phyloP scores from a whole-genome alignment of 2,888 invertebrate species.

The Eupithecia exiguata region DNA sequence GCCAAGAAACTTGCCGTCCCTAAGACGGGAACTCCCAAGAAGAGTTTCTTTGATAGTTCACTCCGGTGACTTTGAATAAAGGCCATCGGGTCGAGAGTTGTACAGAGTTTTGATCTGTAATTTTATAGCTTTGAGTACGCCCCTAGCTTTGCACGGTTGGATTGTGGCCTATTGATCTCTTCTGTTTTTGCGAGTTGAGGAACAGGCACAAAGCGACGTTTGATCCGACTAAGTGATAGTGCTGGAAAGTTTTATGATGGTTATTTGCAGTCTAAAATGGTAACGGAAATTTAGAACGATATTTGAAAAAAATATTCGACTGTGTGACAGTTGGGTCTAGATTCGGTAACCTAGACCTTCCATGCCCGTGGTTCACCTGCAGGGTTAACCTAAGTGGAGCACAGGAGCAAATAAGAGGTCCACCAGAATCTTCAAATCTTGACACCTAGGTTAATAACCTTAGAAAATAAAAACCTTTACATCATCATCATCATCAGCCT shows the following conservation, averaged over 20 bases:
- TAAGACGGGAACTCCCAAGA: conserved; percentile 82
- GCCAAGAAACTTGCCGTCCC: conserved; percentile 78
- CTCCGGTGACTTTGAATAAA: conserved; percentile 79
- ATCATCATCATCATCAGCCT: too few relatives aligned
- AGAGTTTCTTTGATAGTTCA: conserved; percentile 83
- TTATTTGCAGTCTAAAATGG: not conserved
- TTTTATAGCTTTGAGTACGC: conserved; percentile 81
- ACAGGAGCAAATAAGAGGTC: not conserved
- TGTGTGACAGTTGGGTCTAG: not conserved
- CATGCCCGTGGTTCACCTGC: not conserved
- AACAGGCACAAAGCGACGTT: conserved; percentile 51
- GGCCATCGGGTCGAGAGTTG: conserved; percentile 81
- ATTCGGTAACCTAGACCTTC: not conserved
- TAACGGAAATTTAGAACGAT: not conserved
- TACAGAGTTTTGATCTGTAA: conserved; percentile 83
- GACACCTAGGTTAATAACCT: not conserved
- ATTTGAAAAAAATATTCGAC: not conserved
- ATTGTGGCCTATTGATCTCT: conserved; percentile 77
- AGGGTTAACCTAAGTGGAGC: not conserved
- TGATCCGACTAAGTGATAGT: conserved; percentile 22
- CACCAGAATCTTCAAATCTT: not conserved
- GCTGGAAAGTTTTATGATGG: conserved; percentile 17
- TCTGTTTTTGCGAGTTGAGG: conserved; percentile 66
- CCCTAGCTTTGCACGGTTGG: conserved; percentile 67
- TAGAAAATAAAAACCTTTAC: not conserved